Conservation (phyloP, 2,888 invertebrate species). For the Kryphioiulus occultus region DNA sequence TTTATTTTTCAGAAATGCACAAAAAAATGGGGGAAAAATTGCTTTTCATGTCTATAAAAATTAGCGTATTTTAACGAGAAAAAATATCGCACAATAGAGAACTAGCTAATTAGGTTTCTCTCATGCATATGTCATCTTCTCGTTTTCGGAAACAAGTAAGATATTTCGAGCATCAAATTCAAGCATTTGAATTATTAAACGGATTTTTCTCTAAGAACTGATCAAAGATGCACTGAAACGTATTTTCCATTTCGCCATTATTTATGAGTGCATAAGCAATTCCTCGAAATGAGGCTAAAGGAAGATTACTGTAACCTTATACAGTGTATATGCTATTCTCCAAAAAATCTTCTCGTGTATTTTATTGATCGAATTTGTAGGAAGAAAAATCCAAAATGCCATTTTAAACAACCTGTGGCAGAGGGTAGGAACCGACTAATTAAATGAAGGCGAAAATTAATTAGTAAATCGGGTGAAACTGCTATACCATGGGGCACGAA, state of each 20-base stretch:
- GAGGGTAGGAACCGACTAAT: not conserved
- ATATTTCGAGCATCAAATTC: not conserved
- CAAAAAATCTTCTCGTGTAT: not conserved
- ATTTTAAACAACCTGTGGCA: too few species aligned
- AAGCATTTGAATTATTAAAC: conserved; percentile 29
- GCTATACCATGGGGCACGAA: too few species aligned
- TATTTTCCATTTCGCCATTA: not conserved
- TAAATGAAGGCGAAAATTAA: not conserved
- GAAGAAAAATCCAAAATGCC: not conserved
- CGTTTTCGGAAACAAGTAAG: not conserved
- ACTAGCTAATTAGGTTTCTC: not conserved
- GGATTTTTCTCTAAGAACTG: not conserved
- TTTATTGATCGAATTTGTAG: not conserved
- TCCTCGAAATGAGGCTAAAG: not conserved
- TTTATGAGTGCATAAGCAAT: not conserved
- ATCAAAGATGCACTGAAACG: not conserved
- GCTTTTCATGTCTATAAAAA: not conserved
- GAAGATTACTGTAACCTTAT: not conserved
- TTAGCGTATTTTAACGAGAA: not conserved
- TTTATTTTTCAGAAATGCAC: not conserved
- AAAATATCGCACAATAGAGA: not conserved
- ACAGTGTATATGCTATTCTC: not conserved
- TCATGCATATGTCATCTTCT: not conserved
- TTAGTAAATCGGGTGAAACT: too few species aligned
- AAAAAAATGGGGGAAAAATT: not conserved